Evolutionary conservation across 2,113 vertebrate genomes (phyloP).

Genomic region (Tragelaphus strepsiceros): DNA sequence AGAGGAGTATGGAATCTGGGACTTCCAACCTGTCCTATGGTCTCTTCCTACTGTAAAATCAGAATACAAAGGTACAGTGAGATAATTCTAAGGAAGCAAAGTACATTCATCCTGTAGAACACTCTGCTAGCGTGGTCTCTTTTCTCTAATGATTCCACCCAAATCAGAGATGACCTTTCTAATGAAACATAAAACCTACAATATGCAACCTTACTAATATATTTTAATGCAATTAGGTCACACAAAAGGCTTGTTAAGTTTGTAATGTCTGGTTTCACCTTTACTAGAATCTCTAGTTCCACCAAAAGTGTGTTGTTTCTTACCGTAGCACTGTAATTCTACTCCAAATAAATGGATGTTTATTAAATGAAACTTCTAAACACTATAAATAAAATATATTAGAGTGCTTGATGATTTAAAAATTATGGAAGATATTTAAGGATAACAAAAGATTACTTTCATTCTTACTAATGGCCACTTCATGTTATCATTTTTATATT

Average conservation of each 20-base stretch:
- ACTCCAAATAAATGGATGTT: constrained; percentile 71
- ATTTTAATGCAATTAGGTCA: constrained; percentile 96
- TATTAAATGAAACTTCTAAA: constrained; percentile 58
- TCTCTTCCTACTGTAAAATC: constrained; percentile 76
- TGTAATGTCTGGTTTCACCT: constrained; percentile 82
- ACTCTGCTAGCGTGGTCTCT: constrained; percentile 77
- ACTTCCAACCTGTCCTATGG: neutral
- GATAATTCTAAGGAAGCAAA: constrained; percentile 81
- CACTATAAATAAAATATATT: neutral
- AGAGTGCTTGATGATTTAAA: constrained; percentile 16
- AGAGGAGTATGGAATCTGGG: neutral
- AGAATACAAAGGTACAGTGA: constrained; percentile 79
- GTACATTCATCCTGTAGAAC: constrained; percentile 78
- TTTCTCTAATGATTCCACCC: constrained; percentile 79
- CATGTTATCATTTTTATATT: neutral
- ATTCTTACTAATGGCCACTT: neutral
- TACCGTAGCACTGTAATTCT: constrained; percentile 38
- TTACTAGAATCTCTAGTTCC: constrained; percentile 79
- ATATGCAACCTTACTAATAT: constrained; percentile 87
- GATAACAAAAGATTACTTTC: neutral
- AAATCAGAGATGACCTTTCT: constrained; percentile 84
- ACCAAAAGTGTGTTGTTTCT: constrained; percentile 69
- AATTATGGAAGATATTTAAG: neutral
- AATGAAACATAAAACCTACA: constrained; percentile 87
- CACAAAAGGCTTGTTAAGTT: constrained; percentile 94